Evolutionary conservation across 1,140 invertebrate species (phyloP), one percentile per base, ranked within the genome.

Genomic region (Tetramorium alpestre): DNA sequence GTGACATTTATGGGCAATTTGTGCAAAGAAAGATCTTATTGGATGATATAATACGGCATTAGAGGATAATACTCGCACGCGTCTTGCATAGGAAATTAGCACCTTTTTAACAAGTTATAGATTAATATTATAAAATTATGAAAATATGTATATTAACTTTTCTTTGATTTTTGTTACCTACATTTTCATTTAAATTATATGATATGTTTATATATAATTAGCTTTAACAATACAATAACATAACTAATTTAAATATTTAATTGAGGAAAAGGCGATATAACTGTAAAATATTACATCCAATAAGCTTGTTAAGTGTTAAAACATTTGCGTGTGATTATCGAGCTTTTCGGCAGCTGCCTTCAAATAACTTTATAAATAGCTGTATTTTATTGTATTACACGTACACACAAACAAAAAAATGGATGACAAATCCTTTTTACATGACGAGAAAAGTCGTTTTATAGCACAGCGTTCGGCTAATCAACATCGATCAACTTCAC

Each of bases 401-500:
- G 10, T 47, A 65, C 22, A 65, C 11, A 18, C 0, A 58, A 54
- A 6, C 33, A 33, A 33, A 5, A 41, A 58, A 60, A 58, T 6
- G 18, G 28, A 13, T 13, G 2, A 76, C 4, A 72, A 56, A 81
- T 82, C 58, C 3, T 44, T 78, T 65, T 44, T 16, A 58, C 58
- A 16, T 51, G 10, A 6, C 16, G 3, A 65, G 18, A 64, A 78
- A 78, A 69, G 10, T 69, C 18, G 25, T 22, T 33, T 22, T 0
- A 41, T 13, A 28, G 28, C 44, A 49, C 13, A 5, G 4, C 0
- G 33, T 54, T 44, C 13, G 0, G 11, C n/a, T 73, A 60, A 73
- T 84, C 80, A 73, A 49, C 41, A 73, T 84, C 80, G 7, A 84
- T 84, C 65, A 82, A 82, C 10, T 82, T 82, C 67, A 44, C 38